Conservation (phyloP, 2,888 invertebrate genomes). For the Caenorhabditis doughertyi region DNA sequence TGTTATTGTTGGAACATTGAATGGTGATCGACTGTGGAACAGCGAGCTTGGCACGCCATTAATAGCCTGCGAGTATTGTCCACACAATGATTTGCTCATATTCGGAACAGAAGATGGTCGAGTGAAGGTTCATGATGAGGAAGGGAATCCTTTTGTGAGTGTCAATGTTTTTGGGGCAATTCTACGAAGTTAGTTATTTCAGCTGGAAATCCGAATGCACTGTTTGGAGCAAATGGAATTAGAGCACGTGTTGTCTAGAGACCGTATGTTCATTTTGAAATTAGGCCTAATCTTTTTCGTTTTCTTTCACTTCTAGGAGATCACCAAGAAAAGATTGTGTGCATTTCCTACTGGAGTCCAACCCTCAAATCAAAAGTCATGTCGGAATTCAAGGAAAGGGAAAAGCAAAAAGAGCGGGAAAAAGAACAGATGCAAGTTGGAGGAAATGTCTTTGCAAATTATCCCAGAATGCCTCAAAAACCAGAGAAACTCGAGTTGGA, state of each 20-base stretch:
- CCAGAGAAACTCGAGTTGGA: background rate
- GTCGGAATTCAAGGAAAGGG: conserved; percentile 11
- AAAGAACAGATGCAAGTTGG: background rate
- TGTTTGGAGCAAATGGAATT: conserved; percentile 83
- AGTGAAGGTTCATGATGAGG: conserved; percentile 94
- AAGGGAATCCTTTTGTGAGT: conserved; percentile 87
- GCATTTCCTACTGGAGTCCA: conserved; percentile 65
- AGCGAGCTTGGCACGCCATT: conserved; percentile 91
- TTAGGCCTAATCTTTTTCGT: background rate
- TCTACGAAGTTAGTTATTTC: conserved; percentile 69
- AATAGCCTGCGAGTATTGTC: conserved; percentile 88
- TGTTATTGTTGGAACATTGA: conserved; percentile 96
- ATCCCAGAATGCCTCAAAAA: conserved; percentile 3
- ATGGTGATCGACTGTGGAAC: conserved; percentile 98
- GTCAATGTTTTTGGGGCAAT: background rate
- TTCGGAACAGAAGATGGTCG: conserved; percentile 94
- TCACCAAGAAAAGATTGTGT: conserved; percentile 61
- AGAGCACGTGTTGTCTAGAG: conserved; percentile 77
- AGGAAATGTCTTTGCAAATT: conserved; percentile 21
- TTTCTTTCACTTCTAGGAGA: conserved; percentile 53
- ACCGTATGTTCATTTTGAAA: conserved; percentile 80
- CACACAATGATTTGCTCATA: conserved; percentile 92
- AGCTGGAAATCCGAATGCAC: conserved; percentile 89
- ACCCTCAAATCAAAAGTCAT: conserved; percentile 46
- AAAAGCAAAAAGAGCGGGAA: conserved; percentile 11